Evolutionary conservation across 53 echinoderm and acorn worm genomes (phyloP).

Genomic region (Paracentrotus lividus): DNA sequence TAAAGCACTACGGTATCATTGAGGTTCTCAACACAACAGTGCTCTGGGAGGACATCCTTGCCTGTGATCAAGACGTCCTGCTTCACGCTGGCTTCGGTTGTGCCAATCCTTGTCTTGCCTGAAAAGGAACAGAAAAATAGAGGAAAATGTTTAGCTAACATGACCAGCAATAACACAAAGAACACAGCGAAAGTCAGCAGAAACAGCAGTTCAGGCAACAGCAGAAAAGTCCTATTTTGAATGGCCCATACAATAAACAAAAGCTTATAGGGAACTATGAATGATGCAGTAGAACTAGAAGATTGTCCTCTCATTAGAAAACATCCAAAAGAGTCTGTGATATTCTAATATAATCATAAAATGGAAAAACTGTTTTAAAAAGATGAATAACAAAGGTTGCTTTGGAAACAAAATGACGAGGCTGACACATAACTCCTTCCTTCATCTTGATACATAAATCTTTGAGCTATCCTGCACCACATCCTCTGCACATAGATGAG

Average conservation of each 20-base stretch:
- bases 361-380: not conserved
- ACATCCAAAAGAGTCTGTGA: not conserved
- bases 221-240: not conserved
- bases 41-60: slow-evolving; percentile 81
- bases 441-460: not conserved
- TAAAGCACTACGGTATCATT: slow-evolving; percentile 89
- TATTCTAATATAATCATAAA: not conserved
- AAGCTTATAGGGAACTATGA: not conserved
- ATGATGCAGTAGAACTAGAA: not conserved
- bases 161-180: not conserved
- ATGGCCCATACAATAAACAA: not conserved
- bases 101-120: slow-evolving; percentile 92
- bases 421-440: not conserved
- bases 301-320: not conserved
- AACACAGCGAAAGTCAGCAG: too few relatives aligned
- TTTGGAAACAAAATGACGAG: not conserved
- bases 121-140: not conserved
- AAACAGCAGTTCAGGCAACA: too few relatives aligned
- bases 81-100: slow-evolving; percentile 74
- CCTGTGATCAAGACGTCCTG: slow-evolving; percentile 92
- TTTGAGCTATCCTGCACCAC: not conserved
- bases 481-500: not conserved
- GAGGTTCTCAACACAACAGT: slow-evolving; percentile 93
- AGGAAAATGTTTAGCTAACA: not conserved
- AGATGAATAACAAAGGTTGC: not conserved